Base-by-base conservation (phyloP, 92 coral and sea anemone genomes). In the Phenganax subtilis region DNA sequence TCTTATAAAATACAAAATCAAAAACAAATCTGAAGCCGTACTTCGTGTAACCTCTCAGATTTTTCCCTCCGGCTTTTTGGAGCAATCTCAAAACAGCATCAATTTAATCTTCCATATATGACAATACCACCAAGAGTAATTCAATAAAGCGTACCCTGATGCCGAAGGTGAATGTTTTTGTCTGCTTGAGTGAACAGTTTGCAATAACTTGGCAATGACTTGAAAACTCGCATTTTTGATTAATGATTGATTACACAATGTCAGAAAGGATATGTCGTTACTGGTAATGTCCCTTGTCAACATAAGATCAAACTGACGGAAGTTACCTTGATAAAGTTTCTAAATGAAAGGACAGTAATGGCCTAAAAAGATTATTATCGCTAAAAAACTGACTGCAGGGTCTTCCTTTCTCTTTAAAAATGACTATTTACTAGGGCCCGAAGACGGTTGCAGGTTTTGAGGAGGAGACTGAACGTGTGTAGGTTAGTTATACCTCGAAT, bases 1-100 rank as follows among this genome's bases (percentile, higher is more conserved):
- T 52, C 71, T 25, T 76, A 76, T 76, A 57, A 57, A 76, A 10
- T 57, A 58, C 37, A 52, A 29, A 31, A 76, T 76, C 54, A 59
- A 76, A 76, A 76, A 76, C 81, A 76, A 57, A 59, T 76, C 70
- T 76, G 64, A 56, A 14, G 30, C 62, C 5, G 61, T 54, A 64
- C 27, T 55, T 75, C 57, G 17, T 75, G 11, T 57, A n/a, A 76
- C 81, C 81, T 76, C 81, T 69, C 81, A 76, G 70, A 76, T 57
- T 47, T 52, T 54, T 7, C 61, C 61, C 59, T 52, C 77, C 77
- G 47, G 58, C 59, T 59, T 52, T 11, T 59, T 47, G 12, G 54
- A 57, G 55, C 81, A 76, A 6, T 57, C 12, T 30, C 53, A 76
- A 60, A 51, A 29, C 52, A 25, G 9, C 12, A 9, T 30, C 55